Percentiles rank a stretch among this genome's conserved stretches.
These are phyloP conservation scores for Andrena praecox DNA, from an alignment of 2,888 invertebrate genomes.

Conservation along the genomic window DNA sequence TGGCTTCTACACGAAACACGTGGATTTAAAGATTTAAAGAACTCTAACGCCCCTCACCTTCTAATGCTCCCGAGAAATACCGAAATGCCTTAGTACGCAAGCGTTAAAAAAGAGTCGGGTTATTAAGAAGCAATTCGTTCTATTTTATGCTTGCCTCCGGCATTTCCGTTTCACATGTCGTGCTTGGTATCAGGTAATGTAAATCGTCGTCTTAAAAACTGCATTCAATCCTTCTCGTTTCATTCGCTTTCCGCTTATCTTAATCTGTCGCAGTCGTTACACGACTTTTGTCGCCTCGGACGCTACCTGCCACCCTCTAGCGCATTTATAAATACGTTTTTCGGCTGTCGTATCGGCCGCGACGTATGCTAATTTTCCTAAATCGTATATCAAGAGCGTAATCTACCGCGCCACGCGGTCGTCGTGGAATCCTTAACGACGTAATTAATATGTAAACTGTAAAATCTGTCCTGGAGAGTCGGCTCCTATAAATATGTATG, in stretches of 20 bases:
- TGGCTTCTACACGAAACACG: too few species aligned
- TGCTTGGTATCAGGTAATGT: not conserved
- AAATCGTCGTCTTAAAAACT: not conserved
- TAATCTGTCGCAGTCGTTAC: not conserved
- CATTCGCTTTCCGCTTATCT: not conserved
- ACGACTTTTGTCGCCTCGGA: not conserved
- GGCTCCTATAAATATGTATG: constrained; percentile 80
- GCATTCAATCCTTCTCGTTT: not conserved
- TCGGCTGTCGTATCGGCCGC: constrained; percentile 13
- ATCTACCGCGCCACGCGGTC: constrained; percentile 47
- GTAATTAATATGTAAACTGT: constrained; percentile 82
- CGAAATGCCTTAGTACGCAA: too few species aligned
- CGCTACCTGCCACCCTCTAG: not conserved
- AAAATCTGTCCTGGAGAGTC: constrained; percentile 69
- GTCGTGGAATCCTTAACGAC: constrained; percentile 72
- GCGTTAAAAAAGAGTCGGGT: too few species aligned
- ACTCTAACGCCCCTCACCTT: too few species aligned
- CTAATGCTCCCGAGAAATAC: too few species aligned
- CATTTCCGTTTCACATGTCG: too few species aligned
- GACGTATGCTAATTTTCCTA: constrained; percentile 48
- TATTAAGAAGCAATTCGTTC: too few species aligned
- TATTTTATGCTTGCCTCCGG: too few species aligned
- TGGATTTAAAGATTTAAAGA: too few species aligned
- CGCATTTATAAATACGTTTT: constrained; percentile 41
- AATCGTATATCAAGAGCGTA: constrained; percentile 62